phyloP scores from a whole-genome alignment of 92 coral and sea anemone species.

The Zoanthus solanderi region DNA sequence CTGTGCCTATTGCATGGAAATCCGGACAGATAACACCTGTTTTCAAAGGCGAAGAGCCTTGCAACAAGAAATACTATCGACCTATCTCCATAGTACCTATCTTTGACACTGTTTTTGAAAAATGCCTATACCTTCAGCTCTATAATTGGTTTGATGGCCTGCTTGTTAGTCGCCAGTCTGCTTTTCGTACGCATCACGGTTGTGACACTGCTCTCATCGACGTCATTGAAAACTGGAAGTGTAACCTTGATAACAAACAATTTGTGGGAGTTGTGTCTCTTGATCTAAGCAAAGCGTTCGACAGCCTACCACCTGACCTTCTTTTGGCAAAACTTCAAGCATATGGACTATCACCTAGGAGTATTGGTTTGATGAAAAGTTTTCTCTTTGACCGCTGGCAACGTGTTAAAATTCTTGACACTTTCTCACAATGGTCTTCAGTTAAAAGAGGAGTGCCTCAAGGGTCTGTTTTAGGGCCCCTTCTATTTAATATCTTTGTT shows the following conservation, averaged over 20 bases:
- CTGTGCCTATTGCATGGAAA: constrained; percentile 35
- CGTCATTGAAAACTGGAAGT: constrained; percentile 34
- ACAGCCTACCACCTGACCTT: too few species aligned
- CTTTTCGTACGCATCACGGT: constrained; percentile 39
- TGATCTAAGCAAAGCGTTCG: background rate
- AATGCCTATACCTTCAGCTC: constrained; percentile 38
- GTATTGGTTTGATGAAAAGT: too few species aligned
- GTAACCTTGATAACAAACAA: constrained; percentile 35
- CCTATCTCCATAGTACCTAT: constrained; percentile 24
- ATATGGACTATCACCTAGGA: too few species aligned
- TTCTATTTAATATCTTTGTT: too few species aligned
- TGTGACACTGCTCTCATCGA: constrained; percentile 35
- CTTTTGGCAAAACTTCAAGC: too few species aligned
- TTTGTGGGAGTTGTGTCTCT: constrained; percentile 27
- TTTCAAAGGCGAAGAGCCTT: constrained; percentile 1
- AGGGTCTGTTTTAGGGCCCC: too few species aligned
- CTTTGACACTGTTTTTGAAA: background rate
- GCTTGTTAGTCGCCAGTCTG: constrained; percentile 27
- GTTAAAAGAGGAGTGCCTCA: too few species aligned
- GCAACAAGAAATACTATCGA: background rate
- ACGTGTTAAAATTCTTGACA: too few species aligned
- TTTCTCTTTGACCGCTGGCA: too few species aligned
- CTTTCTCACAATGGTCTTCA: too few species aligned
- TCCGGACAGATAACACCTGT: constrained; percentile 29
- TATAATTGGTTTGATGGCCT: constrained; percentile 35